These are phyloP conservation scores for Tethea ocularis DNA, from an alignment of 2,888 invertebrate genomes.

Conservation along the genomic window DNA sequence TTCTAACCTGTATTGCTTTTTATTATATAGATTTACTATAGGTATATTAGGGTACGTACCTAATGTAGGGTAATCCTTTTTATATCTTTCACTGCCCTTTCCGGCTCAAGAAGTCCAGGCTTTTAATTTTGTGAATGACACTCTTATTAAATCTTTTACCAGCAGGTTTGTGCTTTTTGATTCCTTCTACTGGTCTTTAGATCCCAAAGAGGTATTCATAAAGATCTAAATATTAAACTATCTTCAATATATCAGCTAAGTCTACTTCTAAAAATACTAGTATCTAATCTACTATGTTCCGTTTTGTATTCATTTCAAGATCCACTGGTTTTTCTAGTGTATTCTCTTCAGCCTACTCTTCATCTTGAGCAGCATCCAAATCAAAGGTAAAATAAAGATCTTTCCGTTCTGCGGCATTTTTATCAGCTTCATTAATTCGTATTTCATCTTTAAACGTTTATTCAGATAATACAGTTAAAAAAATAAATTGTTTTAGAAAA, in stretches of 20 bases:
- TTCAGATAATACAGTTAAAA: not conserved
- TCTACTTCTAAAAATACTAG: not conserved
- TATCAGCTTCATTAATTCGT: constrained; percentile 10
- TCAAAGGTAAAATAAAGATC: constrained; percentile 17
- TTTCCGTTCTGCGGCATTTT: constrained; percentile 16
- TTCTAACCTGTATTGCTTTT: no score
- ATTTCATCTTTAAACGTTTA: not conserved
- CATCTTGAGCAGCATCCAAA: constrained; percentile 21
- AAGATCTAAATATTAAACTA: not conserved
- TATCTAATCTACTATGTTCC: not conserved
- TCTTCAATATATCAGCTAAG: not conserved
- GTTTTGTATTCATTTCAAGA: not conserved
- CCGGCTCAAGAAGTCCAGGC: no score
- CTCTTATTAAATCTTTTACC: no score
- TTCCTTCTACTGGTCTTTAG: not conserved
- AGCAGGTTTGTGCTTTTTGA: no score
- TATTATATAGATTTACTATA: no score
- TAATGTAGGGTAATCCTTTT: no score
- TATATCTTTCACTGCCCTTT: no score
- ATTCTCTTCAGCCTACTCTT: constrained; percentile 10
- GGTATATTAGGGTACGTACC: no score
- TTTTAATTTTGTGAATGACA: no score
- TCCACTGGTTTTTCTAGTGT: not conserved
- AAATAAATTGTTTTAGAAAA: constrained; percentile 1
- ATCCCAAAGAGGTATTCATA: not conserved